Base-by-base conservation (phyloP, 92 coral and sea anemone genomes). In the Metridium senile region DNA sequence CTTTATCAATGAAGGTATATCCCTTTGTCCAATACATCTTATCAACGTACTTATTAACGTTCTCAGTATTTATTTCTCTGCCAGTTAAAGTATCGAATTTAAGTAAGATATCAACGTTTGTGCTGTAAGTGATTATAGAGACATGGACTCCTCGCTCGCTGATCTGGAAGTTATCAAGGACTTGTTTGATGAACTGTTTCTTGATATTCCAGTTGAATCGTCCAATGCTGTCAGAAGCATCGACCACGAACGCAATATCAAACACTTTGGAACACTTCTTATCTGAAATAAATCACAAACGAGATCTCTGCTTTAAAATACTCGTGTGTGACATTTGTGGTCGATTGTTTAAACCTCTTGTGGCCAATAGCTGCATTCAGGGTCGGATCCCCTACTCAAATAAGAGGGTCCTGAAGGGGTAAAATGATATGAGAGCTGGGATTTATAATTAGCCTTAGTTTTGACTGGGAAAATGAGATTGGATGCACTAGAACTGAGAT, bases 201-300 rank as follows among this genome's bases (percentile, higher is more conserved):
- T 49, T 71, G 23, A 29, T 34, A 3, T 32, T 26, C 85, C 85
- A 81, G 53, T 63, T 72, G 21, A 27, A 64, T 33, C 85, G 85
- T 22, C 85, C 85, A 29, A 81, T 72, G 54, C 85, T 81, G 56
- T 73, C 85, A 16, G 85, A 81, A 11, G 85, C 62, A 61, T 81
- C 85, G 28, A 81, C 79, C 25, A 81, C 28, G 66, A 81, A 81
- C 0, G 73, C 85, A 16, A 81, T 63, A 54, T 81, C 85, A 27
- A 81, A 81, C 30, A 56, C 56, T 11, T 78, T 64, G 26, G 74
- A 27, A 58, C 85, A 81, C 19, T 66, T 58, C 13, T 35, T 65
- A 18, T 66, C 84, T 79, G 70, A 11, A 78, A 31, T 8, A 19
- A 67, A 59, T 39, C 6, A 39, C 49, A 39, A 39, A 39, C 6